Evolutionary conservation across 1,140 invertebrate species (phyloP).

Genomic region (Galendromus occidentalis): DNA sequence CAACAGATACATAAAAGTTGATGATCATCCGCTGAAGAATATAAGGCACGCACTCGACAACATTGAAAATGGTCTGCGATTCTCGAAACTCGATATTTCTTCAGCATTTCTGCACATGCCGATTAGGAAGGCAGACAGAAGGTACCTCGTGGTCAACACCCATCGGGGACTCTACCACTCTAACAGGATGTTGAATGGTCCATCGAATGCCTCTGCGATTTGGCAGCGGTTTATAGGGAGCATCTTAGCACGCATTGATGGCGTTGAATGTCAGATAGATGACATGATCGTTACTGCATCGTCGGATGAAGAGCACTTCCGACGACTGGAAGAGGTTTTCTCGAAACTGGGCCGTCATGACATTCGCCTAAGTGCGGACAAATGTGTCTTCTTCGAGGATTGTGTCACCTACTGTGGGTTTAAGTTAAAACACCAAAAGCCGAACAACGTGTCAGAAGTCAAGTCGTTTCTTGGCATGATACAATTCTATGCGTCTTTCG

Average conservation of each 20-base stretch:
- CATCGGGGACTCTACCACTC: not conserved
- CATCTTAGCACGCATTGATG: not conserved
- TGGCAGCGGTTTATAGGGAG: not conserved
- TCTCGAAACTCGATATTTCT: not conserved
- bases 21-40: no score
- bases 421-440: not conserved
- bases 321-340: not conserved
- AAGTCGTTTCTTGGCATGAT: constrained; percentile 16
- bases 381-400: not conserved
- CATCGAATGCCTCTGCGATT: not conserved
- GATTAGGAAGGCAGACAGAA: not conserved
- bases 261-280: not conserved
- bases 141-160: not conserved
- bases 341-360: not conserved
- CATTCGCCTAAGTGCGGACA: not conserved
- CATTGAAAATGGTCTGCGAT: not conserved
- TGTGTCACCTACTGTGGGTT: not conserved
- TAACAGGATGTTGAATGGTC: not conserved
- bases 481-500: constrained; percentile 30
- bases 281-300: not conserved
- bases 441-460: not conserved
- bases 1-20: no score
- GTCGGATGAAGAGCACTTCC: not conserved
- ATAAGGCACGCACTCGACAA: no score
- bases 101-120: not conserved